Base-by-base conservation (phyloP, 2,888 invertebrate genomes). In the Ochropleura plecta region DNA sequence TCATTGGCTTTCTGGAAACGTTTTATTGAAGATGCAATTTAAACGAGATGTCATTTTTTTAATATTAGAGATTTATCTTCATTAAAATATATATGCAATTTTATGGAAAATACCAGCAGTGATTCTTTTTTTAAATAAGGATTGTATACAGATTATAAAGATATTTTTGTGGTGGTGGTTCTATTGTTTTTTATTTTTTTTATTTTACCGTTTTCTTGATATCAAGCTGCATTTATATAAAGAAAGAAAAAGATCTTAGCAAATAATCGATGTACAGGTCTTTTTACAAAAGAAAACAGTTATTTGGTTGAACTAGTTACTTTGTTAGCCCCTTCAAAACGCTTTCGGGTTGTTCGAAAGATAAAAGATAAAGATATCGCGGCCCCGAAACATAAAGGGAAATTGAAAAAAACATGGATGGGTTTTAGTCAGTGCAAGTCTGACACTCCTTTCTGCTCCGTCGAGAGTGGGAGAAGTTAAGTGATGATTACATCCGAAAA, bases 1-100 rank as follows among this genome's bases (percentile, higher is more conserved):
- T 72, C 77, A 86, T 86, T 63, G 70, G 69, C 81, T 84, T 84
- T 81, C 68, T 78, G 72, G 63, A 82, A 84, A 81, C 79, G 60
- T 85, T 78, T 84, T 78, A 76, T 78, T 86, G 62, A 73, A 78
- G 51, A 78, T 73, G 64, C 69, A 78, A 84, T 84, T 71, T 69
- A 53, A 44, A 48, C 14, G 66, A 64, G 69, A 65, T 59, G 16
- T 62, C 53, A 53, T 5, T 57, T 12, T 65, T 46, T 55, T 55
- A 62, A 73, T 63, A 68, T 55, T 20, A 70, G 46, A 62, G 20
- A 79, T 85, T 76, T 73, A 63, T 75, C 59, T 70, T 60, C 51
- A 42, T 73, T 83, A 60, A 20, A 20, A 66, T 55, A 14, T 63
- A 67, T 73, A 67, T 59, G 18, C 49, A 55, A 9, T 42, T 66